Percentiles rank a stretch among this genome's conserved stretches.
These are phyloP conservation scores for Homalodisca vitripennis DNA, from an alignment of 1,140 invertebrate genomes.

Conservation along the genomic window DNA sequence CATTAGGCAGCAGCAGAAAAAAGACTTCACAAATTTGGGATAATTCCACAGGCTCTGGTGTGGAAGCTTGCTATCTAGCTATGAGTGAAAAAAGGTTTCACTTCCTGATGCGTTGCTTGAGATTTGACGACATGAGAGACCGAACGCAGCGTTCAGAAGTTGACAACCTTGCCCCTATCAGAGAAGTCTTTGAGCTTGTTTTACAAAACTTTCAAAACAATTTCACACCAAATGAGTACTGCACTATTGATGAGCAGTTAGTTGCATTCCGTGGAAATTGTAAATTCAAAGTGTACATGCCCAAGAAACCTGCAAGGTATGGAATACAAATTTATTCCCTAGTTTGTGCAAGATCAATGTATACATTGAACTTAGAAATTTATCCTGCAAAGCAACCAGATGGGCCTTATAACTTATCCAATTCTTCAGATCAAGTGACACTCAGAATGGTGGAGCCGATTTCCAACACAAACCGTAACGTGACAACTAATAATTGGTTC, in stretches of 20 bases:
- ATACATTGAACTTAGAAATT: conserved; percentile 27
- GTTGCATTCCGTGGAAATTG: conserved; percentile 46
- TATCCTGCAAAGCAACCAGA: conserved; percentile 42
- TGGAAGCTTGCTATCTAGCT: conserved; percentile 43
- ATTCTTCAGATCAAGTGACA: conserved; percentile 44
- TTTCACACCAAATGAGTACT: conserved; percentile 42
- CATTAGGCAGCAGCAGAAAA: conserved; percentile 22
- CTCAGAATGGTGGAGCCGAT: conserved; percentile 45
- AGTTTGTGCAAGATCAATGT: conserved; percentile 24
- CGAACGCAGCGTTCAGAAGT: conserved; percentile 41
- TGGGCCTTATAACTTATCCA: conserved; percentile 42
- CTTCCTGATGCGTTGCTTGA: conserved; percentile 44
- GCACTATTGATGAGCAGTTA: conserved; percentile 49
- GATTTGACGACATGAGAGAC: conserved; percentile 44
- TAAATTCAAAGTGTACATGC: conserved; percentile 44
- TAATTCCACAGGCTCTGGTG: conserved; percentile 33
- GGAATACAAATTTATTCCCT: conserved; percentile 16
- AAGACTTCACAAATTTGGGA: conserved; percentile 27
- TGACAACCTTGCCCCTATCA: conserved; percentile 46
- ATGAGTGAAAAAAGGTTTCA: conserved; percentile 45
- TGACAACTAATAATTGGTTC: conserved; percentile 46
- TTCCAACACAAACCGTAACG: conserved; percentile 43
- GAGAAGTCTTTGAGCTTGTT: conserved; percentile 42
- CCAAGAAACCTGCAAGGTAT: conserved; percentile 31
- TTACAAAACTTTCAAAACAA: conserved; percentile 37